Evolutionary conservation across 2,888 invertebrate species (phyloP).

Genomic region (Orthosia gracilis): DNA sequence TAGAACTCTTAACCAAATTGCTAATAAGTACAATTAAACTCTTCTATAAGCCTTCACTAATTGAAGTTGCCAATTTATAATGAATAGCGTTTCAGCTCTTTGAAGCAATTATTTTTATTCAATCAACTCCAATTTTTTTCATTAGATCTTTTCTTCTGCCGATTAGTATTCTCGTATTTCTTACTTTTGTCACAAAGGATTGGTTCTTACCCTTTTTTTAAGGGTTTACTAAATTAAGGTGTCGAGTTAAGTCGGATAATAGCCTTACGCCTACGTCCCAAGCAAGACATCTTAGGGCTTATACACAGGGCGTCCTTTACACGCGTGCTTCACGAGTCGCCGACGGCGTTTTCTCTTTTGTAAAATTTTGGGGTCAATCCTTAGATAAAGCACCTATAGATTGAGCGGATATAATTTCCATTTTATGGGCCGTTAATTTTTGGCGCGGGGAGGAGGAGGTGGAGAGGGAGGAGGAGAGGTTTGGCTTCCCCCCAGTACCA

Average conservation of each 20-base stretch:
- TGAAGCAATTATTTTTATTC: slow-evolving; percentile 2
- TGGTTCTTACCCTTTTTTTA: neutral
- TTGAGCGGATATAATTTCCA: no score
- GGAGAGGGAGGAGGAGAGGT: no score
- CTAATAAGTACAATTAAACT: neutral
- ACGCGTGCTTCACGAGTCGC: no score
- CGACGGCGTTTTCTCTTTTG: no score
- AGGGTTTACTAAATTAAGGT: neutral
- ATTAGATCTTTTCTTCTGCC: neutral
- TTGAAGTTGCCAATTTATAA: slow-evolving; percentile 23
- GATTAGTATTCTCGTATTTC: neutral
- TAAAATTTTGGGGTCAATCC: no score
- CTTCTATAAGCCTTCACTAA: slow-evolving; percentile 12
- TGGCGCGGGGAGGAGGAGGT: no score
- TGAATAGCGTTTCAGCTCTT: slow-evolving; percentile 13
- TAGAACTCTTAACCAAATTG: neutral
- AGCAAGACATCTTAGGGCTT: neutral
- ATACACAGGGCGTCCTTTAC: no score
- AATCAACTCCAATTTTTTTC: slow-evolving; percentile 4
- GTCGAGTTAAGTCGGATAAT: slow-evolving; percentile 1
- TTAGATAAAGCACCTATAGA: no score
- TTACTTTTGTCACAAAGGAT: slow-evolving; percentile 10
- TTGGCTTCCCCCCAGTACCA: no score
- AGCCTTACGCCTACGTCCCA: neutral
- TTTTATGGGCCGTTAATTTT: no score